These are phyloP conservation scores for Lepidurus couesii DNA, from an alignment of 1,140 invertebrate genomes.

Conservation along the genomic window DNA sequence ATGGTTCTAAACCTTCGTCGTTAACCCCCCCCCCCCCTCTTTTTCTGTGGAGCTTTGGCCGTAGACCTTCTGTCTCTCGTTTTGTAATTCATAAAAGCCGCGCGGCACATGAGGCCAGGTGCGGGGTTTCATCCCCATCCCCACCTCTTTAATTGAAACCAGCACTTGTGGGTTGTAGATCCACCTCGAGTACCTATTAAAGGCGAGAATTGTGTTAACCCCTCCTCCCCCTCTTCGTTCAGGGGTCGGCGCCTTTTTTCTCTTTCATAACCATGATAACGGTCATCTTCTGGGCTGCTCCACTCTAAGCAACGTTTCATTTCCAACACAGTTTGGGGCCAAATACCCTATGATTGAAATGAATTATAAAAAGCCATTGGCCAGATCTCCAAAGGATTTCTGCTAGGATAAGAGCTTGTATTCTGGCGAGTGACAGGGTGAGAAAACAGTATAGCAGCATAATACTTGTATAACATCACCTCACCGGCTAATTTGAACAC, in stretches of 20 bases:
- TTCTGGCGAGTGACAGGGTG: not conserved
- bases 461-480: conserved; percentile 11
- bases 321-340: too few species aligned
- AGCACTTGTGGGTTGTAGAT: conserved; percentile 14
- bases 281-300: too few species aligned
- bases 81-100: conserved; percentile 3
- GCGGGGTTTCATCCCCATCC: not conserved
- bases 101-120: not conserved
- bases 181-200: conserved; percentile 2
- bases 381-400: too few species aligned
- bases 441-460: not conserved
- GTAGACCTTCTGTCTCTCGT: not conserved
- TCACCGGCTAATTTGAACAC: conserved; percentile 7
- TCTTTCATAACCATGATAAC: too few species aligned
- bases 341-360: too few species aligned
- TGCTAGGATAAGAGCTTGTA: too few species aligned
- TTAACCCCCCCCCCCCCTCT: not conserved
- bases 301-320: too few species aligned
- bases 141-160: conserved; percentile 3
- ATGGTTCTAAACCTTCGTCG: not conserved
- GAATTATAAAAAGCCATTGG: too few species aligned
- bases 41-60: not conserved
- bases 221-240: not conserved
- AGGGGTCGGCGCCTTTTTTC: not conserved
- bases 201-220: not conserved